These are phyloP conservation scores for Chymomyza caudatula DNA, from an alignment of 2,888 invertebrate genomes.

Conservation along the genomic window DNA sequence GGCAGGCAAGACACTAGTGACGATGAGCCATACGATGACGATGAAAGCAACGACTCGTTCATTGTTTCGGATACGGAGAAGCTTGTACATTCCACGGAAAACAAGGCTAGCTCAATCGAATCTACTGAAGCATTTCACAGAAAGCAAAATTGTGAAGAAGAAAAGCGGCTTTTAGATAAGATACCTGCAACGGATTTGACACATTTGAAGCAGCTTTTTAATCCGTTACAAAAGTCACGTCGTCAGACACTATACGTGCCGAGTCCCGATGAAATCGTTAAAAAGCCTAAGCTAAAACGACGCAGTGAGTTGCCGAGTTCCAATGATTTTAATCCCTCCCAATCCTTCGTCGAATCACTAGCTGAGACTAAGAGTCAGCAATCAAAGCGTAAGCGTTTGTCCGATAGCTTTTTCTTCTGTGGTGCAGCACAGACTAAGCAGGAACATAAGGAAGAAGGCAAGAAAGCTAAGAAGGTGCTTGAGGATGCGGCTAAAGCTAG, in stretches of 20 bases:
- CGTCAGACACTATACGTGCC: constrained; percentile 42
- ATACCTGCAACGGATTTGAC: constrained; percentile 36
- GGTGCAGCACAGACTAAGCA: too few relatives aligned
- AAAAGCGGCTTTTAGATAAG: background rate
- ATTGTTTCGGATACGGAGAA: constrained; percentile 78
- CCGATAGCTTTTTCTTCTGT: constrained; percentile 72
- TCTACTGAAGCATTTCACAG: constrained; percentile 13
- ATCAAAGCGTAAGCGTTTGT: constrained; percentile 60
- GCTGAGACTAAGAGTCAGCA: constrained; percentile 26
- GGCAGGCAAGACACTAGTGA: constrained; percentile 79
- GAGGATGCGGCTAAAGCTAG: too few relatives aligned
- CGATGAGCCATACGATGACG: constrained; percentile 76
- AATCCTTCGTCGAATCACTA: constrained; percentile 70
- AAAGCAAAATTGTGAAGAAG: background rate
- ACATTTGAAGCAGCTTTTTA: constrained; percentile 51
- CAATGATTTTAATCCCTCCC: constrained; percentile 58
- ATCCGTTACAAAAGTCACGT: constrained; percentile 20
- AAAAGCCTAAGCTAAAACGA: constrained; percentile 34
- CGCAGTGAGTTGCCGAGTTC: constrained; percentile 39
- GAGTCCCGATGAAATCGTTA: constrained; percentile 23
- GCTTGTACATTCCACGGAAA: constrained; percentile 36
- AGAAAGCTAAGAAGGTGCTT: too few relatives aligned
- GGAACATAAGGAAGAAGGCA: too few relatives aligned
- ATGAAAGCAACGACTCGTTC: constrained; percentile 80
- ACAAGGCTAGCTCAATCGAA: too few relatives aligned